Conservation (phyloP, 2,113 vertebrate genomes). For the Tenrec ecaudatus region DNA sequence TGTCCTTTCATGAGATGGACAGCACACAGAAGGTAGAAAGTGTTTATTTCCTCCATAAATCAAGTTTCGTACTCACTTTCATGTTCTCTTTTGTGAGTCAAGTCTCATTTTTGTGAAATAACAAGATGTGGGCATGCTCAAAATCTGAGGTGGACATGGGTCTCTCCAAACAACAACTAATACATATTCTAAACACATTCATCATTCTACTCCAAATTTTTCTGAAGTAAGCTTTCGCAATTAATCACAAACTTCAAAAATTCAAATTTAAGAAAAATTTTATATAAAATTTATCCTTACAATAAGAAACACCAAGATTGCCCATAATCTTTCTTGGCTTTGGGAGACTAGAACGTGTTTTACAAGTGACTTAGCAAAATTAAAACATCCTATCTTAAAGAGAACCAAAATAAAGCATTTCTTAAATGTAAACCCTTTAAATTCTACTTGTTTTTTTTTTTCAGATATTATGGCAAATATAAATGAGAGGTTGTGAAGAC, state of each 20-base stretch:
- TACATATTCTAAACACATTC: too few relatives aligned
- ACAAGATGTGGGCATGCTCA: neutral
- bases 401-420: neutral
- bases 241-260: too few relatives aligned
- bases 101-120: neutral
- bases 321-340: neutral
- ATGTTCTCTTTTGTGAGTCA: neutral
- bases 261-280: too few relatives aligned
- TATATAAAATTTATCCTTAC: too few relatives aligned
- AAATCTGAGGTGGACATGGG: neutral
- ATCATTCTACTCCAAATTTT: too few relatives aligned
- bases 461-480: neutral
- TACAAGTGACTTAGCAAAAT: neutral
- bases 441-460: neutral
- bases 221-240: too few relatives aligned
- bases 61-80: too few relatives aligned
- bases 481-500: neutral
- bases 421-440: constrained; percentile 7
- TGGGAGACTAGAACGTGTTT: neutral
- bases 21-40: neutral
- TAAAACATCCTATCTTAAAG: neutral
- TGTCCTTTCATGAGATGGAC: neutral
- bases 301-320: too few relatives aligned
- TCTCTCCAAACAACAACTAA: too few relatives aligned
- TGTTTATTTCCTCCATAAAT: neutral